Evolutionary conservation across 2,797 vertebrate genomes (phyloP).

Genomic region (Crocidura indochinensis): DNA sequence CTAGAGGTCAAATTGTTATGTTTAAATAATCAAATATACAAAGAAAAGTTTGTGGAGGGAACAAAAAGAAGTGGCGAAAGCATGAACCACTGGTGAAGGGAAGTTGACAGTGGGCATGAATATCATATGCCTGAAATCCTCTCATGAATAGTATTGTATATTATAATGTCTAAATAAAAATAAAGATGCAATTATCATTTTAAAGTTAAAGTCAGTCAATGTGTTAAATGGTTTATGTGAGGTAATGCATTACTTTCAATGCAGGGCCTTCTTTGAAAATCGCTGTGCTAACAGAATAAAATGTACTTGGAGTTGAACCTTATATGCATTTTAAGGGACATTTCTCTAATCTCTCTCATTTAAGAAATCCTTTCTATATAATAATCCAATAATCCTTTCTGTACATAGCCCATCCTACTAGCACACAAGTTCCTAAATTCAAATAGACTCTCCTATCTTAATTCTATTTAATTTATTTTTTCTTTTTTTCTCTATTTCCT

Average conservation of each 20-base stretch:
- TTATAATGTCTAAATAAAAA: too few relatives aligned
- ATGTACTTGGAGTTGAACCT: too few relatives aligned
- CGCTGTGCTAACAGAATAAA: background rate
- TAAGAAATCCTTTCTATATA: background rate
- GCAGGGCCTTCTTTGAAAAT: slow-evolving; percentile 12
- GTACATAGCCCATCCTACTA: background rate
- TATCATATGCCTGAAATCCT: too few relatives aligned
- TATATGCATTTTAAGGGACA: background rate
- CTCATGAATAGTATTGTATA: too few relatives aligned
- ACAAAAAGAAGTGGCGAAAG: too few relatives aligned
- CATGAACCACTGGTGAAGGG: too few relatives aligned
- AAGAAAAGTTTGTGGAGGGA: too few relatives aligned
- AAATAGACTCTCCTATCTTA: slow-evolving; percentile 1
- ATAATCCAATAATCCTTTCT: background rate
- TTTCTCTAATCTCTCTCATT: slow-evolving; percentile 12
- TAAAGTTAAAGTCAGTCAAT: background rate
- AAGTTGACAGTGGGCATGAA: too few relatives aligned
- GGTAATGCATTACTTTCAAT: slow-evolving; percentile 15
- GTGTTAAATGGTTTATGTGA: background rate
- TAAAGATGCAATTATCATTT: too few relatives aligned
- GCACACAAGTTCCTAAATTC: background rate
- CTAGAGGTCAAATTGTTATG: background rate
- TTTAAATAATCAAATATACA: slow-evolving; percentile 7
- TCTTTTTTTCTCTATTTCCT: background rate
- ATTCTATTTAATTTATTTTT: background rate